Evolutionary conservation across 1,140 invertebrate genomes (phyloP), one percentile per base, ranked within the genome.

Genomic region (Drosophila repleta): DNA sequence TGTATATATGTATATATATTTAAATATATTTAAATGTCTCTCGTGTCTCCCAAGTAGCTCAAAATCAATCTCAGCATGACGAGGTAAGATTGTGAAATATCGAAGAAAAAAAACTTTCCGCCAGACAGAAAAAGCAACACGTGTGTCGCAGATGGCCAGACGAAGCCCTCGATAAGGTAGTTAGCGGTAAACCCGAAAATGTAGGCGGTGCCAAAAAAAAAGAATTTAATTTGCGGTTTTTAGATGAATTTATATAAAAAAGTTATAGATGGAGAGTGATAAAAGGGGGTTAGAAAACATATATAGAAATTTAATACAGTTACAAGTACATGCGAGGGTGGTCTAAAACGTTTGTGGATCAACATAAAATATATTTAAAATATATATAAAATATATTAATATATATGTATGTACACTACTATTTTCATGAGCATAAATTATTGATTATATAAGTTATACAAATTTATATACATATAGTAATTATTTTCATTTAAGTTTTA

Each of bases 51-150:
- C 66, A 67, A 48, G 37, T 61, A 18, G 49, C 61, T 61, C 35
- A 35, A 8, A 45, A 8, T 45, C 49, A 20, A n/a, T 21, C 17
- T 56, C 52, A 56, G 24, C 15, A 39, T 72, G 69, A 72, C 29
- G 37, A 26, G 52, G 20, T 2, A 66, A 35, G 4, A 35, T 35
- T 48, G 4, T 3, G 6, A 53, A 52, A 46, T 62, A 51, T 39
- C 41, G 39, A 17, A n/a, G n/a, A 37, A n/a, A 64, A 35, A 75
- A 83, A 83, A 84, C 46, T 84, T 84, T 83, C 80, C 76, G 18
- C 45, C 57, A 73, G 80, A 76, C 80, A 52, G 15, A 18, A 41
- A 43, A 17, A 41, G 45, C 15, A 41, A 35, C 72, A 26, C 72
- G 69, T 66, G 69, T 66, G 29, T 48, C 62, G 62, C 1, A 15